These are phyloP conservation scores for Rhopilema esculentum DNA, from an alignment of 30 jellyfish, hydroid and myxozoan species.

Conservation along the genomic window DNA sequence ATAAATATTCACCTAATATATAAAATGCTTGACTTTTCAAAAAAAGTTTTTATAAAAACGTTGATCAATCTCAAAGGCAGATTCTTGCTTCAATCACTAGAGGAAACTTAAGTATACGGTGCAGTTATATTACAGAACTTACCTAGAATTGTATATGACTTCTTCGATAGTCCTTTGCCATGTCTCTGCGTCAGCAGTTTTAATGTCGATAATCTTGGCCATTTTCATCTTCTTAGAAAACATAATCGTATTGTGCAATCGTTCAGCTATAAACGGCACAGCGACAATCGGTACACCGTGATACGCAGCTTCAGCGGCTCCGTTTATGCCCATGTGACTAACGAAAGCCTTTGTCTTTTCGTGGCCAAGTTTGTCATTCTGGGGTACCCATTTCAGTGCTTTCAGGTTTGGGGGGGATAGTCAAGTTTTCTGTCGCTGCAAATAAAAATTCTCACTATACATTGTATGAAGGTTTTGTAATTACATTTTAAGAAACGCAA, in stretches of 20 bases:
- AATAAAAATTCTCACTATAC: too few relatives aligned
- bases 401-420: constrained; percentile 21
- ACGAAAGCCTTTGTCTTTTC: constrained; percentile 56
- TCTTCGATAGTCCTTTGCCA: constrained; percentile 42
- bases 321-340: constrained; percentile 74
- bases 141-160: constrained; percentile 28
- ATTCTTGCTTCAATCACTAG: too few relatives aligned
- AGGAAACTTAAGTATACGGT: too few relatives aligned
- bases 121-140: not conserved
- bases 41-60: too few relatives aligned
- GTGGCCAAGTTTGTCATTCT: constrained; percentile 73
- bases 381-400: constrained; percentile 68
- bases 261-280: constrained; percentile 30
- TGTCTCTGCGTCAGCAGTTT: constrained; percentile 26
- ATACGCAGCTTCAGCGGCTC: constrained; percentile 72
- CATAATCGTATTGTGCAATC: constrained; percentile 19
- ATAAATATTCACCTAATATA: too few relatives aligned
- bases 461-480: not conserved
- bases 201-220: constrained; percentile 48
- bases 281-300: constrained; percentile 77
- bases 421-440: too few relatives aligned
- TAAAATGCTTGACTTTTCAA: too few relatives aligned
- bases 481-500: not conserved
- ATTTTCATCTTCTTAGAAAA: constrained; percentile 30
- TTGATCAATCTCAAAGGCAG: too few relatives aligned